These are phyloP conservation scores for Mactromeris polynyma DNA, from an alignment of 2,888 invertebrate genomes.

Conservation along the genomic window DNA sequence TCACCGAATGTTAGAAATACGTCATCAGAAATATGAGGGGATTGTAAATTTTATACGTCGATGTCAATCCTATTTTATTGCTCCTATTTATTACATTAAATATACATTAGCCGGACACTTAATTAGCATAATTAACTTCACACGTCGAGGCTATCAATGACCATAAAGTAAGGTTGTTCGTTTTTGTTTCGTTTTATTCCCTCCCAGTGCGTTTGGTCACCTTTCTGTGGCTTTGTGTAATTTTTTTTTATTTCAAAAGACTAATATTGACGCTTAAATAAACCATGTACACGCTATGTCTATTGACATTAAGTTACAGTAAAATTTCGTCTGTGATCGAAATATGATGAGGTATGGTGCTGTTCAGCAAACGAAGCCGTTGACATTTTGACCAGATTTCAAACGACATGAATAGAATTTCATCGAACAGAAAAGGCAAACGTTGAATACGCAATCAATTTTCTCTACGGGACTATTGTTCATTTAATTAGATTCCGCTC, in stretches of 20 bases:
- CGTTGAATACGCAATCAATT: not conserved
- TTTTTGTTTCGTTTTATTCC: not conserved
- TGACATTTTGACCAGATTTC: not conserved
- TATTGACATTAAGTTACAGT: too few relatives aligned
- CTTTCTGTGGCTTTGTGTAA: not conserved
- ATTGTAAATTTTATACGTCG: not conserved
- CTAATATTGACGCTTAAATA: not conserved
- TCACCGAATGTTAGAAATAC: not conserved
- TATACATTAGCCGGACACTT: not conserved
- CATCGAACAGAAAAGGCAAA: not conserved
- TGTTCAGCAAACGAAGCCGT: not conserved
- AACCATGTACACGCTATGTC: not conserved
- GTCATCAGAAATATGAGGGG: not conserved
- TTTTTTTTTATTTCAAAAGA: not conserved
- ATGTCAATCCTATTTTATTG: not conserved
- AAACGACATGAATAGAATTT: not conserved
- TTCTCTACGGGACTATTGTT: not conserved
- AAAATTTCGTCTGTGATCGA: too few relatives aligned
- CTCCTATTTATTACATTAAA: not conserved
- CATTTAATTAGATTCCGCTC: not conserved
- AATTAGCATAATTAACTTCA: not conserved
- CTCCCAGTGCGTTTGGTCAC: not conserved
- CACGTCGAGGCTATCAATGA: not conserved
- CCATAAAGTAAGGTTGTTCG: not conserved
- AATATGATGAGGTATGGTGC: too few relatives aligned